A percentile compares a stretch with the other conserved stretches of the same genome.
Evolutionary conservation across 2,888 invertebrate species (phyloP).

Genomic region (Baronia brevicornis): DNA sequence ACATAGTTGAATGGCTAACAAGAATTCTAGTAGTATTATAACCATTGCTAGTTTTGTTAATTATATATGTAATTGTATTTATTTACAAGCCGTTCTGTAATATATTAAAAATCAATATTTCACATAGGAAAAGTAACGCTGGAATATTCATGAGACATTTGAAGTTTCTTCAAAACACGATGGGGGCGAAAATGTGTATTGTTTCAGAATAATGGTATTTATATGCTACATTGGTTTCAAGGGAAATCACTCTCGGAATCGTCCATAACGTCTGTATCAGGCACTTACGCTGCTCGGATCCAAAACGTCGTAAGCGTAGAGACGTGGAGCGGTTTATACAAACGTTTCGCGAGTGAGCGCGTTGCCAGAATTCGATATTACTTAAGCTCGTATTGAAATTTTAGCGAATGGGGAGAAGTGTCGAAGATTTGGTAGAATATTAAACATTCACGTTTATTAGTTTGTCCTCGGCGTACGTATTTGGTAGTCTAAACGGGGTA

Average conservation of each 20-base stretch:
- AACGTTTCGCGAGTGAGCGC: constrained; percentile 34
- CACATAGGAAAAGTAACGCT: constrained; percentile 18
- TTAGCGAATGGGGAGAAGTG: constrained; percentile 33
- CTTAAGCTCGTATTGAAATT: constrained; percentile 68
- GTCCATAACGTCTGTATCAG: constrained; percentile 57
- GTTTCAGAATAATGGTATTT: constrained; percentile 73
- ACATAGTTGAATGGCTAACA: too few relatives aligned
- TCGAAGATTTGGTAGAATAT: constrained; percentile 65
- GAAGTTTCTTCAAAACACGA: constrained; percentile 46
- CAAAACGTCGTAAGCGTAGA: constrained; percentile 31
- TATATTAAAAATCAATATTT: too few relatives aligned
- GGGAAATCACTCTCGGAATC: constrained; percentile 71
- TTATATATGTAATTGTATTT: too few relatives aligned
- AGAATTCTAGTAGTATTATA: too few relatives aligned
- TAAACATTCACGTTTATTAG: constrained; percentile 75
- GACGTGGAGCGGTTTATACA: constrained; percentile 30
- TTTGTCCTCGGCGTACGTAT: constrained; percentile 63
- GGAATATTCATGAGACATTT: constrained; percentile 44
- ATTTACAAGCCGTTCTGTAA: too few relatives aligned
- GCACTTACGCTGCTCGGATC: constrained; percentile 22
- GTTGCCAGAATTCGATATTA: constrained; percentile 48
- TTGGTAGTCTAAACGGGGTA: constrained; percentile 67
- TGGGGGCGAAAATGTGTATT: constrained; percentile 58
- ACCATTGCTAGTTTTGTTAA: too few relatives aligned
- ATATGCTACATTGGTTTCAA: constrained; percentile 74